Percentiles rank a stretch among this genome's conserved stretches.
These are phyloP conservation scores for Oncorhynchus clarkii DNA, from an alignment of 2,113 vertebrate genomes.

Conservation along the genomic window DNA sequence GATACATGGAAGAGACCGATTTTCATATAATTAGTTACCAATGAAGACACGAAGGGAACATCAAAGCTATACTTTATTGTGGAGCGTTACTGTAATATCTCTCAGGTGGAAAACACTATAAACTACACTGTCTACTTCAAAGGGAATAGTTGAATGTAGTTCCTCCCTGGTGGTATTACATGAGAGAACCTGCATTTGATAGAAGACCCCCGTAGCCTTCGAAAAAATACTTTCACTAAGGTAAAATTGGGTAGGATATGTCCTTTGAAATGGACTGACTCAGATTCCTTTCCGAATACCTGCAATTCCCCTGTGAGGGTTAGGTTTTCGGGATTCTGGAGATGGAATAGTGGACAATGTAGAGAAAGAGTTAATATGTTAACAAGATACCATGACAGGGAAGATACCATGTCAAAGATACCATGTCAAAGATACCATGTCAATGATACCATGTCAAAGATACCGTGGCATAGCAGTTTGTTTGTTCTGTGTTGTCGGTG, in stretches of 20 bases:
- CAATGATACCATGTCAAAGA: too few relatives aligned
- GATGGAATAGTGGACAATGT: not conserved
- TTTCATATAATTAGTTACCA: slow-evolving; percentile 8
- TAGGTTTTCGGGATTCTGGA: not conserved
- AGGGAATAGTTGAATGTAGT: slow-evolving; percentile 40
- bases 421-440: too few relatives aligned
- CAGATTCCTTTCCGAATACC: not conserved
- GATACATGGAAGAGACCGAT: not conserved
- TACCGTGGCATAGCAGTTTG: not conserved
- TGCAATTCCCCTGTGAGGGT: not conserved
- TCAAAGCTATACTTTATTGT: slow-evolving; percentile 40
- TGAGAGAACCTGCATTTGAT: not conserved
- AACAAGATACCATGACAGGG: too few relatives aligned
- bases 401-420: too few relatives aligned
- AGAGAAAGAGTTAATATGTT: too few relatives aligned
- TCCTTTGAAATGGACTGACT: not conserved
- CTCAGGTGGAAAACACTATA: slow-evolving; percentile 20
- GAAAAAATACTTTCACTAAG: not conserved
- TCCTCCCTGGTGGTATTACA: slow-evolving; percentile 2
- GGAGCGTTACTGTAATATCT: slow-evolving; percentile 6
- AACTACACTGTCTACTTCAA: slow-evolving; percentile 38
- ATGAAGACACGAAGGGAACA: slow-evolving; percentile 30
- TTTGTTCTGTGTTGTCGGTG: not conserved
- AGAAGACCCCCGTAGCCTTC: not conserved
- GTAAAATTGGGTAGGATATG: not conserved